Base-by-base conservation (phyloP, 2,797 vertebrate species). In the Sylvilagus floridanus region DNA sequence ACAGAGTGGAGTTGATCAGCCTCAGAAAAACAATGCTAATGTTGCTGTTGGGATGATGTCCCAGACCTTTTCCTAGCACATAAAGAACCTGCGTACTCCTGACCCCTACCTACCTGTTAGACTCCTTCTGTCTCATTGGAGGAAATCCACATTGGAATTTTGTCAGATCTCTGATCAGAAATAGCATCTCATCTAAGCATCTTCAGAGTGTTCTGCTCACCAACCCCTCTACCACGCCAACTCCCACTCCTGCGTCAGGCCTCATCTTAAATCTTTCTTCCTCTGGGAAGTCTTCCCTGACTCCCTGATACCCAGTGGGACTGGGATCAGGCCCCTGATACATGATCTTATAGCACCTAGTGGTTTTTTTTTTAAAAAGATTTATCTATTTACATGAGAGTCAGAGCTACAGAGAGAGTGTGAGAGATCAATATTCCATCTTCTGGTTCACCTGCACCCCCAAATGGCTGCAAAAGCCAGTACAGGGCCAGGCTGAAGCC, bases 131-230 rank as follows among this genome's bases (percentile, higher is more conserved):
- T 35, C 54, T 84, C 16, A 16, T 21, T 76, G 78, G 72, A 90
- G 50, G 83, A 85, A 88, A 90, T 22, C 47, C 84, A 93, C 8
- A 2, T n/a, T 65, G 71, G 79, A 79, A 91, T 79, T 86, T 93
- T 71, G 68, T 85, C 71, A 13, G 72, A 54, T 73, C 35, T 89
- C 84, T 62, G 63, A 65, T 79, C 63, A 75, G 94, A 87, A 77
- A 50, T 9, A 69, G 32, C 50, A 57, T 81, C 54, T 90, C 76
- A 77, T 82, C 30, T 88, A 68, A 91, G 84, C 26, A 52, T 47
- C 11, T 65, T 81, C 47, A 35, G 24, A 66, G 35, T 68, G 9
- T 76, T 76, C 68, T 79, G 37, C 24, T 91, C 50, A 8, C 35
- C 57, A 84, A 26, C 14, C 1, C 72, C 35, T 54, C 85, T 2